phyloP scores from a whole-genome alignment of 2,797 vertebrate genomes.

The Lateolabrax maculatus region DNA sequence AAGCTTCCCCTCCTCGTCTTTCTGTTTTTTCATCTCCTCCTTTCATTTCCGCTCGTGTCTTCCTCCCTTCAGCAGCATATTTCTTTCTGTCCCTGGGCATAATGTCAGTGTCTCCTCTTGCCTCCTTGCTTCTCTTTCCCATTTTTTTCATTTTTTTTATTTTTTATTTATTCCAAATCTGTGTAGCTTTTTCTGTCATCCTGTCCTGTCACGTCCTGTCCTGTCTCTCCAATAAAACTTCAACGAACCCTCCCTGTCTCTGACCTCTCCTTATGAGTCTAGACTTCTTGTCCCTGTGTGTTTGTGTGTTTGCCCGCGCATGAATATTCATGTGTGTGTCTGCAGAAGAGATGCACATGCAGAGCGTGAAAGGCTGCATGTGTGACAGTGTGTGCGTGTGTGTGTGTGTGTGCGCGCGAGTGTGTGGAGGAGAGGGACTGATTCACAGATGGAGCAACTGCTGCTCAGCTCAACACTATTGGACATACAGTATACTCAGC shows the following conservation, averaged over 20 bases:
- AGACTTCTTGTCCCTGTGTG: slow-evolving; percentile 24
- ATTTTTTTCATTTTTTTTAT: neutral
- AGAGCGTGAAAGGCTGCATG: neutral
- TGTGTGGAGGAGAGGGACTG: slow-evolving; percentile 28
- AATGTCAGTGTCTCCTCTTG: slow-evolving; percentile 39
- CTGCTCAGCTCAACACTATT: slow-evolving; percentile 35
- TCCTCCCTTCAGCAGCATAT: slow-evolving; percentile 48
- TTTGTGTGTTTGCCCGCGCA: slow-evolving; percentile 21
- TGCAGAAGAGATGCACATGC: slow-evolving; percentile 14
- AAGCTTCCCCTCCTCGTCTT: slow-evolving; percentile 39
- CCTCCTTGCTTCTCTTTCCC: slow-evolving; percentile 21
- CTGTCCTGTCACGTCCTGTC: slow-evolving; percentile 16
- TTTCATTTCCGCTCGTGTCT: slow-evolving; percentile 61
- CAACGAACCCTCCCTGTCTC: slow-evolving; percentile 12
- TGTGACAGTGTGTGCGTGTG: slow-evolving; percentile 1
- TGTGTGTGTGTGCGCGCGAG: neutral
- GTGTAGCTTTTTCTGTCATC: slow-evolving; percentile 26
- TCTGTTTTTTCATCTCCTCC: slow-evolving; percentile 6
- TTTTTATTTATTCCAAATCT: slow-evolving; percentile 14
- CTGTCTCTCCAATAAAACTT: slow-evolving; percentile 23
- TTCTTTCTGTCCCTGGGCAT: slow-evolving; percentile 57
- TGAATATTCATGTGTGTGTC: slow-evolving; percentile 40
- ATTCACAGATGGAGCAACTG: slow-evolving; percentile 61
- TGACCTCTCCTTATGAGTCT: slow-evolving; percentile 16
- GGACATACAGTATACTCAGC: slow-evolving; percentile 47